phyloP scores from a whole-genome alignment of 23 tunicate genomes.

The Styela clava region DNA sequence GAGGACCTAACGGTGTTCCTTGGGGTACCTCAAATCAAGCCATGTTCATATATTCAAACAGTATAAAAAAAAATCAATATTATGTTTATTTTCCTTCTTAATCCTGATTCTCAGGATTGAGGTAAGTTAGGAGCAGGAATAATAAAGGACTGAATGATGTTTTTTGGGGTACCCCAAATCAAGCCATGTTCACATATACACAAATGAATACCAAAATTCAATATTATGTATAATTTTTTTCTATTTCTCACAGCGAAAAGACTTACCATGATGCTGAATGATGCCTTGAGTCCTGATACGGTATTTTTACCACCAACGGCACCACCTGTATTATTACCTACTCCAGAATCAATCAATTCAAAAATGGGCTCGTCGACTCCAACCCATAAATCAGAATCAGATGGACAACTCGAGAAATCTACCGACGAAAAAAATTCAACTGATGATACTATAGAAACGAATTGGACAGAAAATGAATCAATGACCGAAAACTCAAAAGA shows the following conservation, averaged over 20 bases:
- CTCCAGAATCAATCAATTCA: slow-evolving; percentile 29
- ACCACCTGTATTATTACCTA: slow-evolving; percentile 10
- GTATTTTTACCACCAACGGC: slow-evolving; percentile 17
- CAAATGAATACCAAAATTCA: too few relatives aligned
- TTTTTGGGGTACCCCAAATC: too few relatives aligned
- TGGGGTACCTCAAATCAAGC: too few relatives aligned
- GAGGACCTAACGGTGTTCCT: too few relatives aligned
- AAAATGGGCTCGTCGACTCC: slow-evolving; percentile 1
- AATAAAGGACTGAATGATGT: too few relatives aligned
- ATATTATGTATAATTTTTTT: too few relatives aligned
- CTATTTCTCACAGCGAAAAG: slow-evolving; percentile 55
- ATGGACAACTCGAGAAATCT: not conserved
- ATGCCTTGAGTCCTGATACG: slow-evolving; percentile 45
- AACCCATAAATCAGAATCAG: not conserved
- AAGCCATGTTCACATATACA: too few relatives aligned
- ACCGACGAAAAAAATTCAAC: slow-evolving; percentile 36
- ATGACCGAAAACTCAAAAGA: not conserved
- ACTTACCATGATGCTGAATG: slow-evolving; percentile 45
- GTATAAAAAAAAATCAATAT: too few relatives aligned
- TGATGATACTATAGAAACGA: slow-evolving; percentile 4
- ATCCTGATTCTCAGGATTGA: too few relatives aligned
- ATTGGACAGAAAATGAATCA: not conserved
- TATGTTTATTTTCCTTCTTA: too few relatives aligned
- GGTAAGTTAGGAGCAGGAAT: too few relatives aligned
- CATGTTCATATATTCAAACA: not conserved